Base-by-base conservation (phyloP, 2,797 vertebrate species). In the Oryzias dopingdopingensis region DNA sequence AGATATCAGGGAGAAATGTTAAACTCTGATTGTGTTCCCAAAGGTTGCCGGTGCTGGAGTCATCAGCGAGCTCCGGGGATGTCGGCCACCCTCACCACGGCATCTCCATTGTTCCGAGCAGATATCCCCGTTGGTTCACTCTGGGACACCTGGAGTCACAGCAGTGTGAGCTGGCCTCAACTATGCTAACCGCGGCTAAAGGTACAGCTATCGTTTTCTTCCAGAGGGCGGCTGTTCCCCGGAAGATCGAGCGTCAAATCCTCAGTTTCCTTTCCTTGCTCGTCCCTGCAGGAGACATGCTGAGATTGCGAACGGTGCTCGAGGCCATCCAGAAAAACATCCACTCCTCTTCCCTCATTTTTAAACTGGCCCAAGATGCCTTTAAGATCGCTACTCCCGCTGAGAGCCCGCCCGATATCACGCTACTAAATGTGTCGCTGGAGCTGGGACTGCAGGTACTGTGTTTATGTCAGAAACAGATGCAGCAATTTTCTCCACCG, bases 321-420 rank as follows among this genome's bases (percentile, higher is more conserved):
- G 97, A 98, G 83, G 95, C 94, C 80, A 96, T 99, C 82, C 97
- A 98, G 91, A 97, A 98, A 75, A 96, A 99, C 86, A 97, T 99
- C 83, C 97, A 99, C 86, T 99, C 97, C 56, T 98, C 97, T 12
- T 98, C 96, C 22, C 91, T 98, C 77, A 98, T 99, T 90, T 99
- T 98, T 88, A 99, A 99, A 85, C 88, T 99, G 86, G 97, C 97
- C 62, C 97, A 99, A 79, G 97, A 98, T 0, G 97, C 97, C 4
- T 99, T 99, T 81, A 99, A 99, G 88, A 99, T 98, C 1, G 96
- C 96, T 58, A 98, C 97, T 0, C 96, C 96, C 0, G 94, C 95
- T 0, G 97, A 99, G 86, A 96, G 76, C 89, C 95, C 92, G 15
- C 94, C 97, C 0, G 96, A 98, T 69, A 94, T 96, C 0, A 98